A percentile compares a stretch with the other conserved stretches of the same genome.
Conservation (phyloP, 2,888 invertebrate genomes). For the Drosophila multiciliata region DNA sequence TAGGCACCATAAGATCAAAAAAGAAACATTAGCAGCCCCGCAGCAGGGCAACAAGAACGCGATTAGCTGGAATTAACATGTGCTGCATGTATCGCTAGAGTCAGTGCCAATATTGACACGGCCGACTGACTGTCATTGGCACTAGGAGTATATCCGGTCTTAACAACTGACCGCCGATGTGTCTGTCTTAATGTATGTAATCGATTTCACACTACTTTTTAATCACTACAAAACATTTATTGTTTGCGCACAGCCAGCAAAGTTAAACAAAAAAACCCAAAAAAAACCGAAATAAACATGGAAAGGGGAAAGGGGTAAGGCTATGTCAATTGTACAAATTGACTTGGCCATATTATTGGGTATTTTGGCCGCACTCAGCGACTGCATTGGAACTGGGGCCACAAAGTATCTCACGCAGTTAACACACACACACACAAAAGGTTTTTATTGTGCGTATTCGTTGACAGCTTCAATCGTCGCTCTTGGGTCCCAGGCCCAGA, state of each 20-base stretch:
- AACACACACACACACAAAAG: slow-evolving; percentile 61
- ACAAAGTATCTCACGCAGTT: slow-evolving; percentile 69
- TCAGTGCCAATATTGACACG: slow-evolving; percentile 58
- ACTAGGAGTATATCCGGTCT: slow-evolving; percentile 61
- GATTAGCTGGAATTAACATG: slow-evolving; percentile 77
- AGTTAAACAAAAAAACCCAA: slow-evolving; percentile 65
- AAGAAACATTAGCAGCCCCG: slow-evolving; percentile 9
- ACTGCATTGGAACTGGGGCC: slow-evolving; percentile 37
- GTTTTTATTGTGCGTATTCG: slow-evolving; percentile 75
- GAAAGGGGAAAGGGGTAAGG: slow-evolving; percentile 1
- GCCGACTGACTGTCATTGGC: not conserved
- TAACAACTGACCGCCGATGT: slow-evolving; percentile 42
- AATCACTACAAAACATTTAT: slow-evolving; percentile 75
- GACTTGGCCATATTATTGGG: slow-evolving; percentile 76
- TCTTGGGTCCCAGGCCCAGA: slow-evolving; percentile 10
- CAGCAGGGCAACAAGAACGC: slow-evolving; percentile 20
- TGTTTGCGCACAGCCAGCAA: slow-evolving; percentile 75
- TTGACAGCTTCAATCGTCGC: slow-evolving; percentile 72
- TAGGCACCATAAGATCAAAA: slow-evolving; percentile 20
- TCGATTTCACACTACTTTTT: slow-evolving; percentile 79
- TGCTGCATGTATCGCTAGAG: slow-evolving; percentile 51
- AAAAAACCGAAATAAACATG: not conserved
- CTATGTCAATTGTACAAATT: slow-evolving; percentile 61
- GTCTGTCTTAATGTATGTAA: slow-evolving; percentile 67
- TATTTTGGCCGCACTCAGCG: slow-evolving; percentile 40